Conservation (phyloP, 2,797 vertebrate genomes). For the Neostethus bicornis region DNA sequence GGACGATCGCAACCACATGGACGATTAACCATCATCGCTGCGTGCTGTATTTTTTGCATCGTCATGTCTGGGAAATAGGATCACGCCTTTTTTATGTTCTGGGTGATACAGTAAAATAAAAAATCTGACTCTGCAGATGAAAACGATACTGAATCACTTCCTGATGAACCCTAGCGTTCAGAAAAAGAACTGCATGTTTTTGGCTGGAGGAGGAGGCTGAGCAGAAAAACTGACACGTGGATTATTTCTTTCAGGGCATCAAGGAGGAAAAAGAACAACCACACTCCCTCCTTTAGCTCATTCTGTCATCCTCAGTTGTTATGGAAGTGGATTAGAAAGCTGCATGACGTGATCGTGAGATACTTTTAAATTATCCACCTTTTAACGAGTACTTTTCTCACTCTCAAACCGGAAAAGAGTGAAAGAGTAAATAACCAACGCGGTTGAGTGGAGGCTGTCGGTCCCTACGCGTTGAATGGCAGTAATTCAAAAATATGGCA, state of each 20-base stretch:
- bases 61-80: conserved; percentile 39
- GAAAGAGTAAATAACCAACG: conserved; percentile 24
- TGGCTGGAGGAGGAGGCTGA: conserved; percentile 33
- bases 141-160: conserved; percentile 67
- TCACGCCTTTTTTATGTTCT: conserved; percentile 11
- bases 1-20: not conserved
- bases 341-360: conserved; percentile 30
- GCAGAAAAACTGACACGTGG: conserved; percentile 84
- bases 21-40: conserved; percentile 17
- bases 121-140: not conserved
- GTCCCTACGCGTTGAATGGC: conserved; percentile 82
- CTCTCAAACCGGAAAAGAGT: conserved; percentile 31
- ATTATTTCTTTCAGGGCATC: conserved; percentile 71
- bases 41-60: conserved; percentile 25
- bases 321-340: conserved; percentile 7
- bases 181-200: conserved; percentile 71
- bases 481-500: conserved; percentile 86
- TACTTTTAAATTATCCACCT: not conserved
- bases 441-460: conserved; percentile 34
- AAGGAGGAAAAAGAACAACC: conserved; percentile 55
- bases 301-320: conserved; percentile 3
- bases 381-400: conserved; percentile 23
- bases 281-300: conserved; percentile 20
- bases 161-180: conserved; percentile 69
- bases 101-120: conserved; percentile 1